Base-by-base conservation (phyloP, 2,888 invertebrate species). In the Temnothorax unifasciatus region DNA sequence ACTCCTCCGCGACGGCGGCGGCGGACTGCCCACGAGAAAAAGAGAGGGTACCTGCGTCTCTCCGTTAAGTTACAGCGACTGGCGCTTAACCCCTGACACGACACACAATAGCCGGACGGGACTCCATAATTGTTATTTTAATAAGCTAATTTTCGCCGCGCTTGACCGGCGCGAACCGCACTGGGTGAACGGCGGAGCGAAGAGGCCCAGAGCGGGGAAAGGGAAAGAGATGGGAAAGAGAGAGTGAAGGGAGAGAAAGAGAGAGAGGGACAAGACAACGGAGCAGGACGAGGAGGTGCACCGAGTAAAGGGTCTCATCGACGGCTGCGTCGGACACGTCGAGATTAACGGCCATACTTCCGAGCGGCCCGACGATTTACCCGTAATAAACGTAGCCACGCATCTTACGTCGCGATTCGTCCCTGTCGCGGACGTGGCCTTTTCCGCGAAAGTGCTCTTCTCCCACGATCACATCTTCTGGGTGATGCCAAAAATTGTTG, bases 41-140 rank as follows among this genome's bases (percentile, higher is more conserved):
- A 63, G 61, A 64, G 75, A 63, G n/a, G 85, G 73, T 82, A 82
- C 85, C 74, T 64, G 63, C 88, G 88, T 91, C 90, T 86, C 90
- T 82, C 87, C 88, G 90, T 90, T 91, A 91, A 93, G 90, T 92
- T 92, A 93, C 92, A 91, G 82, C 92, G 90, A 92, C 91, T 92
- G 90, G 88, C 89, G 91, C 88, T 92, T 92, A 92, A 93, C 92
- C 93, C 88, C 77, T 92, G 92, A 92, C 92, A 90, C 87, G 73
- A 41, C 84, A 88, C 90, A 93, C 93, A 93, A 93, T 93, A 91
- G 90, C 83, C 79, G 89, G 90, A 87, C 90, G 90, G 90, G 86
- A 89, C 92, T 90, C 90, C 91, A 91, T 92, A 93, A 93, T 93
- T 93, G 93, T 93, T 93, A 93, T 93, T 93, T 92, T 93, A 93